These are phyloP conservation scores for Leptinotarsa defecta DNA, from an alignment of 1,140 invertebrate species.

Conservation along the genomic window DNA sequence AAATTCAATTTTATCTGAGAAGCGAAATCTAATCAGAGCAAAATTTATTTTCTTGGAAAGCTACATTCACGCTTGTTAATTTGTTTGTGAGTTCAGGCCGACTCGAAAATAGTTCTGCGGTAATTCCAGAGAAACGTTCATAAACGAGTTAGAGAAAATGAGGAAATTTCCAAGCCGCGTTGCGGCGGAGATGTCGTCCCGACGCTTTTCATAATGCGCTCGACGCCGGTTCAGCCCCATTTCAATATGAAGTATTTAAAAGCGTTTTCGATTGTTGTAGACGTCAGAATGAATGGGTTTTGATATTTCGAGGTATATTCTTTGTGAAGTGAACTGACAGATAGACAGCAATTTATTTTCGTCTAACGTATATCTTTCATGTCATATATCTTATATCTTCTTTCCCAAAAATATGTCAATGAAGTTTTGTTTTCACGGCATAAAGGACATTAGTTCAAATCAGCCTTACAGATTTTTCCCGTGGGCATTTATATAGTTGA, in stretches of 20 bases:
- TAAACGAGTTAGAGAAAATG: conserved; percentile 8
- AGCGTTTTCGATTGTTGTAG: not conserved
- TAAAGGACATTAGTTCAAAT: too few species aligned
- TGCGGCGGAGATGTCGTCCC: conserved; percentile 4
- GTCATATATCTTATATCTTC: too few species aligned
- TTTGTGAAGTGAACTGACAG: too few species aligned
- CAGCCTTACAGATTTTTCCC: too few species aligned
- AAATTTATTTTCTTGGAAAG: not conserved
- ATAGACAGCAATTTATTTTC: too few species aligned
- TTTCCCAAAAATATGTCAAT: too few species aligned
- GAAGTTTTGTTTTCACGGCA: too few species aligned
- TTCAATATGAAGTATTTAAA: not conserved
- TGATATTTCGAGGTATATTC: not conserved
- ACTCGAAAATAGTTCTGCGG: not conserved
- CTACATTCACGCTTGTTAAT: not conserved
- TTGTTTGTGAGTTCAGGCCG: not conserved
- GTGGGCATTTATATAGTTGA: too few species aligned
- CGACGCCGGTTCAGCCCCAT: conserved; percentile 4
- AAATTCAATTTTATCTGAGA: not conserved
- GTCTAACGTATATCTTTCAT: too few species aligned
- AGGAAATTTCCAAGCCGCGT: not conserved
- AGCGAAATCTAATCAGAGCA: conserved; percentile 5
- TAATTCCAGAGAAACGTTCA: conserved; percentile 1
- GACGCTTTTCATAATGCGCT: not conserved
- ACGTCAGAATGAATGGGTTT: not conserved